These are phyloP conservation scores for Metopolophium dirhodum DNA, from an alignment of 1,140 invertebrate species.

Conservation along the genomic window DNA sequence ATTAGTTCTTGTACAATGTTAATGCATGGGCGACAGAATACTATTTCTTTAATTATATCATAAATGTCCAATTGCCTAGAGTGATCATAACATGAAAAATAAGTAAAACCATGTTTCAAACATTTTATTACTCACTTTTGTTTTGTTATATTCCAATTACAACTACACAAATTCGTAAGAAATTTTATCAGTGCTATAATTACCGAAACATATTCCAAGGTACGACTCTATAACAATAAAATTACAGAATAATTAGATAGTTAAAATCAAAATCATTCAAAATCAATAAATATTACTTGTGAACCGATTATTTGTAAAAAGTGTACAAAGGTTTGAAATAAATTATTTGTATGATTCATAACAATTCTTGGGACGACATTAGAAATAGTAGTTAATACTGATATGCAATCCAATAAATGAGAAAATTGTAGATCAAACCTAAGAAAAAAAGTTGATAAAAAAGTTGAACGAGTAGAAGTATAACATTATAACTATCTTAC, in stretches of 20 bases:
- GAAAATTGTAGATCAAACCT: constrained; percentile 53
- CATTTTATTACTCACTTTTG: constrained; percentile 16
- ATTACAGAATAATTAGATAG: background rate
- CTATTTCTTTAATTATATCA: constrained; percentile 40
- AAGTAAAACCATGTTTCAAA: background rate
- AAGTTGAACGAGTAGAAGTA: background rate
- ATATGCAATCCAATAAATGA: constrained; percentile 47
- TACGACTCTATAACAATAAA: constrained; percentile 30
- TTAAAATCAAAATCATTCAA: background rate
- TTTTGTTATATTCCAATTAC: constrained; percentile 29
- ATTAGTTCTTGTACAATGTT: constrained; percentile 39
- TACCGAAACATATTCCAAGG: constrained; percentile 14
- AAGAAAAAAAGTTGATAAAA: background rate
- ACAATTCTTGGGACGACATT: constrained; percentile 26
- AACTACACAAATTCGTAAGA: constrained; percentile 43
- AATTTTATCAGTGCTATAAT: constrained; percentile 28
- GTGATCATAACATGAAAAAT: background rate
- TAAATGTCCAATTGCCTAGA: constrained; percentile 49
- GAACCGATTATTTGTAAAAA: constrained; percentile 52
- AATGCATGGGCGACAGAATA: constrained; percentile 48
- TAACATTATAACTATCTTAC: background rate
- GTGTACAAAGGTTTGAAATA: constrained; percentile 38
- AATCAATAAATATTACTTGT: constrained; percentile 34
- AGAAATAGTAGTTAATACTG: constrained; percentile 50
- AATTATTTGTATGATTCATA: background rate